Percentiles rank a stretch among this genome's conserved stretches.
phyloP scores from a whole-genome alignment of 2,113 vertebrate species.

The Raja brachyura region DNA sequence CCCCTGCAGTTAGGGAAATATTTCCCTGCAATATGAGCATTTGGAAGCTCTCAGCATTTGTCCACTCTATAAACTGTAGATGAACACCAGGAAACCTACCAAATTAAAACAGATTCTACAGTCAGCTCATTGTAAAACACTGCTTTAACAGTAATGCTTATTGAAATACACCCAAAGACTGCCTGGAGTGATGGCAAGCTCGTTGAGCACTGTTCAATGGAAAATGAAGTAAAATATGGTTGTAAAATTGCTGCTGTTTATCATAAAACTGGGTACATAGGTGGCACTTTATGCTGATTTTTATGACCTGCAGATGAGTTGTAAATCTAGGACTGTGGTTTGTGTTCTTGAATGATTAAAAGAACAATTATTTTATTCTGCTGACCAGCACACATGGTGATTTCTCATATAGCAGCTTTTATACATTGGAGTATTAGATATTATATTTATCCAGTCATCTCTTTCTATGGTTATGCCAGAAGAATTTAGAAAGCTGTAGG shows the following conservation, averaged over 20 bases:
- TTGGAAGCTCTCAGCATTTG: neutral
- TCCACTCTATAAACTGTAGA: neutral
- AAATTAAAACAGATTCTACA: neutral
- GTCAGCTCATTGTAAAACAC: neutral
- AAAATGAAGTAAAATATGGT: slow-evolving; percentile 10
- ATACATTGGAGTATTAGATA: neutral
- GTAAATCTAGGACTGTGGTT: neutral
- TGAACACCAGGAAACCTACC: neutral
- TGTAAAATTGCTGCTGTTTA: slow-evolving; percentile 17
- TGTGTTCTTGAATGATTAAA: neutral
- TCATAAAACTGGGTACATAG: slow-evolving; percentile 8
- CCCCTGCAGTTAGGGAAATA: neutral
- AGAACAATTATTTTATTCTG: neutral
- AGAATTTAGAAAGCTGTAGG: neutral
- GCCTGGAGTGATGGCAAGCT: neutral
- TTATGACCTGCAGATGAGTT: slow-evolving; percentile 36
- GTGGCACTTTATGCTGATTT: neutral
- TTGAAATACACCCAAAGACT: neutral
- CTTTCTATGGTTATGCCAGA: neutral
- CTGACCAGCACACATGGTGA: neutral
- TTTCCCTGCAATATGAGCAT: neutral
- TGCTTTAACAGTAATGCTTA: neutral
- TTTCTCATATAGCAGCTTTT: neutral
- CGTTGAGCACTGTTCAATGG: neutral
- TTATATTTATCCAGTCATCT: neutral